Evolutionary conservation across 2,797 vertebrate species (phyloP), one percentile per base, ranked within the genome.

Genomic region (Megaceryle alcyon): DNA sequence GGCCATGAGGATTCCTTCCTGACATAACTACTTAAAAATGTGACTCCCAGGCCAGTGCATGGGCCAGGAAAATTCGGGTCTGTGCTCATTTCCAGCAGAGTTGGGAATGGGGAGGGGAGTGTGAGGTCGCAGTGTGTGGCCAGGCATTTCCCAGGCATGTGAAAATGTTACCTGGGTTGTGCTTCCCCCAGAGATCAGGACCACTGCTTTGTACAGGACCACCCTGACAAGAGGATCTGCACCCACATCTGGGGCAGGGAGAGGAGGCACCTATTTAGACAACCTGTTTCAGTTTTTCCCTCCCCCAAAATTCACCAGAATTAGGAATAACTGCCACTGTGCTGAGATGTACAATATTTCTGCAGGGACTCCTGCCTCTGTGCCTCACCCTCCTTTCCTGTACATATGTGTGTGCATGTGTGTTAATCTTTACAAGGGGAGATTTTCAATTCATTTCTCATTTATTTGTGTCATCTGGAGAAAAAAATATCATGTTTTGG

Each of bases 391-490:
- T 80, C 33, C 63, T 23, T 64, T 53, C 63, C 41, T 4, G 0
- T 56, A 11, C 25, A 1, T 44, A 23, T 0, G 0, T 16, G 12
- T 0, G 0, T 65, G 13, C 35, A 11, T 33, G 37, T 5, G 31
- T 61, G 33, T 43, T 20, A 31, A 43, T 51, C 23, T 29, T 70
- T 43, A 26, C 19, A 25, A 29, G 7, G 20, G 39, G 25, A 84
- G 26, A 28, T 31, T 82, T 81, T 33, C 18, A 53, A 11, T 53
- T 26, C 18, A 12, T 56, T 44, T 68, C 33, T 33, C 44, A 25
- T 75, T 80, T 64, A 44, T 21, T 5, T 56, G 18, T 14, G 12
- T 41, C 23, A 69, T 31, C 46, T 33, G 43, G n/a, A 64, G 57
- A 13, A 22, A 28, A 33, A 63, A n/a, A 28, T 54, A 1, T 6